A percentile compares a stretch with the other conserved stretches of the same genome.
phyloP scores from a whole-genome alignment of 64 coral and sea anemone species.

The Catalaphyllia jardinei region DNA sequence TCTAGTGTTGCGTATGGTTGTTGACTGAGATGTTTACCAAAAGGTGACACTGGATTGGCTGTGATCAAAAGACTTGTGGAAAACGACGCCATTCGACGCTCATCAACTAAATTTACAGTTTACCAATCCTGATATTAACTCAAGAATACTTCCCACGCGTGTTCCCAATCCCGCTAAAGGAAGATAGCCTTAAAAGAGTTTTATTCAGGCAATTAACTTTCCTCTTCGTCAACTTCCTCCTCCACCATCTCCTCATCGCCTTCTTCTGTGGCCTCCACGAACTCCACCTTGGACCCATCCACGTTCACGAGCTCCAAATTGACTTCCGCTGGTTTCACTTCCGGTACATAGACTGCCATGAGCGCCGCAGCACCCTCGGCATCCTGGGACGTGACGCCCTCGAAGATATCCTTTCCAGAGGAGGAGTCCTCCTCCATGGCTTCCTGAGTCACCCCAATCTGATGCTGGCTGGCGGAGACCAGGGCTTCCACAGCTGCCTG shows the following conservation, averaged over 20 bases:
- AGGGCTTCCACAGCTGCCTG: slow-evolving; percentile 92
- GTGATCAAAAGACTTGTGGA: too few species aligned
- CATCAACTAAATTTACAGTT: not conserved
- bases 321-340: slow-evolving; percentile 66
- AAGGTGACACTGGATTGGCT: not conserved
- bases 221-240: slow-evolving; percentile 58
- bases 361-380: slow-evolving; percentile 66
- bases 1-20: not conserved
- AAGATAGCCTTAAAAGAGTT: not conserved
- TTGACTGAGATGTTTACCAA: not conserved
- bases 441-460: slow-evolving; percentile 67
- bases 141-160: not conserved
- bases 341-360: slow-evolving; percentile 70
- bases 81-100: not conserved
- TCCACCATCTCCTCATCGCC: slow-evolving; percentile 43
- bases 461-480: slow-evolving; percentile 94
- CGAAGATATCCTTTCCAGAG: slow-evolving; percentile 78
- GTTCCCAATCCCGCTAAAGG: not conserved
- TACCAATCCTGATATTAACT: not conserved
- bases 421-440: slow-evolving; percentile 76
- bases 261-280: slow-evolving; percentile 63
- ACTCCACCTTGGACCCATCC: slow-evolving; percentile 62
- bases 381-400: slow-evolving; percentile 61
- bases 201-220: slow-evolving; percentile 1
- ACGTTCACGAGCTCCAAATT: slow-evolving; percentile 67